Base-by-base conservation (phyloP, 2,797 vertebrate genomes). In the Gouania willdenowi region DNA sequence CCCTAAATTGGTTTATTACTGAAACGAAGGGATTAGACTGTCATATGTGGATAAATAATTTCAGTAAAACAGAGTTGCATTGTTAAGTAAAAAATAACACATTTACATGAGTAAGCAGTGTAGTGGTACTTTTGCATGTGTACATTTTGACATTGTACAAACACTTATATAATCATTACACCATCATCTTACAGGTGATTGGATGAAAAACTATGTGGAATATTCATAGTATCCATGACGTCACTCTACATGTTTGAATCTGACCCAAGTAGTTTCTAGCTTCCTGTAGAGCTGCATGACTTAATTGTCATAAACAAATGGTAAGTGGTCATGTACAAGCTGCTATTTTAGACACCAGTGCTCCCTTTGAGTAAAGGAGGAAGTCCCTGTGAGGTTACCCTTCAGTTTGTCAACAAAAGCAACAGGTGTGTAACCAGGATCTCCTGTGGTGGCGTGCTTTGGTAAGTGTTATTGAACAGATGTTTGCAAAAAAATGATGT, bases 181-280 rank as follows among this genome's bases (percentile, higher is more conserved):
- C n/a, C 34, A 52, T 75, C 46, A 72, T 74, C 22, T 75, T 56
- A 77, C 79, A 49, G 26, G 19, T 33, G 15, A 39, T 34, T 18
- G 24, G 14, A 71, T 67, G 39, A 75, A 78, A 67, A 49, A 71
- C 43, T 71, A 41, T n/a, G 34, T 39, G 36, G 41, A 27, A 47
- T 40, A 21, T 20, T 5, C 4, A 5, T 7, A 27, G 9, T 44
- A 30, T 14, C 33, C 5, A 18, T 34, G 36, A 30, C 10, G 9
- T 32, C 32, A 40, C 22, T 19, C 18, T 39, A 8, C 16, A 4
- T 39, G 32, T 43, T 27, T 49, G 18, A 41, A 22, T 19, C 19
- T 27, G 21, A 40, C 23, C 35, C 9, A 4, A 8, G 8, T 17
- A 27, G 21, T 43, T 49, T 16, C 37, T 19, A 18, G 5, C 22